Evolutionary conservation across 1,140 invertebrate species (phyloP), one percentile per base, ranked within the genome.

Genomic region (Adoxophyes honmai): DNA sequence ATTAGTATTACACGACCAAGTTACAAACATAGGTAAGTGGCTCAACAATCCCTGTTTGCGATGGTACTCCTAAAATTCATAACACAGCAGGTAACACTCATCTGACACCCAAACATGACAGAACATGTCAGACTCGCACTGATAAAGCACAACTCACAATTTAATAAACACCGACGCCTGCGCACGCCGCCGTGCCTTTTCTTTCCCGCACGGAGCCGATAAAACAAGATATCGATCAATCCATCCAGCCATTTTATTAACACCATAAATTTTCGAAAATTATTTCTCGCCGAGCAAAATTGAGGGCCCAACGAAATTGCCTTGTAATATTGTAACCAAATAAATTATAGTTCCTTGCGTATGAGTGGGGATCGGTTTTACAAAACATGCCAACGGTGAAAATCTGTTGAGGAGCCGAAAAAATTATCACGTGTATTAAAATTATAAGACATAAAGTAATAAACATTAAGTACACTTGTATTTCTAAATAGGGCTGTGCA

Each of bases 211-310:
- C 21, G 52, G 14, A 55, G n/a, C 35, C 36, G 53, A 53, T 60
- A 66, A 68, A 64, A 57, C 59, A 59, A 68, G 71, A 67, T 70
- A 76, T 76, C 67, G 67, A 73, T 75, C 71, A 75, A 70, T 80
- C 64, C 62, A 69, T 69, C 61, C 64, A 60, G 55, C 57, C 39
- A 57, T 66, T 78, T 81, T 76, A 73, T 72, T 72, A 66, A 66
- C 55, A 51, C 57, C 54, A 68, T 75, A 74, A 70, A 71, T 78
- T 77, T 70, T 64, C 52, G 60, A 64, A 81, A 76, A 72, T 70
- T 64, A 63, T 72, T 77, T 73, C 61, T 62, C 69, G 52, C 42
- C 48, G 63, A 39, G 54, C 55, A 64, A 70, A 74, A 68, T 68
- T 61, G 61, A 63, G 67, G 62, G 54, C 58, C 63, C 52, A 14